Evolutionary conservation across 2,888 invertebrate species (phyloP).

Genomic region (Spodoptera exigua): DNA sequence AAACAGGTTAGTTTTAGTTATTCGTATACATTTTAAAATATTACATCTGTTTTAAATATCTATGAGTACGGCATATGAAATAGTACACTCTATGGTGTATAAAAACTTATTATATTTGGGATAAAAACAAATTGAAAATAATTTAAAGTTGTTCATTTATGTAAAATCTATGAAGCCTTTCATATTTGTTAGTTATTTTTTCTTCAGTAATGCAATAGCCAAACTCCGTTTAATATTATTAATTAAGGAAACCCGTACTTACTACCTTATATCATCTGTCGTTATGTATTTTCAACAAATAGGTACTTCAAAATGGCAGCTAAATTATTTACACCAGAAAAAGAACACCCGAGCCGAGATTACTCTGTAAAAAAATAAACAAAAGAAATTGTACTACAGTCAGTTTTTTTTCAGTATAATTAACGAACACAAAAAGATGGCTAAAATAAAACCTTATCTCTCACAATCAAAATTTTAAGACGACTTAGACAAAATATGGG

Average conservation of each 20-base stretch:
- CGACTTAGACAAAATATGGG: constrained; percentile 40
- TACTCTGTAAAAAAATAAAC: constrained; percentile 24
- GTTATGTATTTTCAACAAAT: too few relatives aligned
- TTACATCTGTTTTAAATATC: constrained; percentile 30
- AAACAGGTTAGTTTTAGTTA: constrained; percentile 39
- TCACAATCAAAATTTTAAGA: constrained; percentile 40
- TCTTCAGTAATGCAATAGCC: too few relatives aligned
- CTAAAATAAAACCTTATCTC: constrained; percentile 41
- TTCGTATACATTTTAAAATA: constrained; percentile 42
- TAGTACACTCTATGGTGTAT: constrained; percentile 18
- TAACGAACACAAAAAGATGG: constrained; percentile 29
- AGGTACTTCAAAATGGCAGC: too few relatives aligned
- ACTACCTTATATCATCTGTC: too few relatives aligned
- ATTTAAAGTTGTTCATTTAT: too few relatives aligned
- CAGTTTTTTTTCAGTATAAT: constrained; percentile 19
- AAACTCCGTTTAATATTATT: too few relatives aligned
- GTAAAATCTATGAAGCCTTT: too few relatives aligned
- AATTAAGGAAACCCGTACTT: too few relatives aligned
- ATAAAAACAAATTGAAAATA: too few relatives aligned
- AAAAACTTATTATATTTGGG: too few relatives aligned
- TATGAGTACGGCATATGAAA: constrained; percentile 11
- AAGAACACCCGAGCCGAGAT: constrained; percentile 6
- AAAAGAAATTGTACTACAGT: constrained; percentile 14
- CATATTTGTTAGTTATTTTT: too few relatives aligned
- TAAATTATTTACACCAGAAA: constrained; percentile 3